Base-by-base conservation (phyloP, 2,797 vertebrate species). In the Catamblyrhynchus diadema region DNA sequence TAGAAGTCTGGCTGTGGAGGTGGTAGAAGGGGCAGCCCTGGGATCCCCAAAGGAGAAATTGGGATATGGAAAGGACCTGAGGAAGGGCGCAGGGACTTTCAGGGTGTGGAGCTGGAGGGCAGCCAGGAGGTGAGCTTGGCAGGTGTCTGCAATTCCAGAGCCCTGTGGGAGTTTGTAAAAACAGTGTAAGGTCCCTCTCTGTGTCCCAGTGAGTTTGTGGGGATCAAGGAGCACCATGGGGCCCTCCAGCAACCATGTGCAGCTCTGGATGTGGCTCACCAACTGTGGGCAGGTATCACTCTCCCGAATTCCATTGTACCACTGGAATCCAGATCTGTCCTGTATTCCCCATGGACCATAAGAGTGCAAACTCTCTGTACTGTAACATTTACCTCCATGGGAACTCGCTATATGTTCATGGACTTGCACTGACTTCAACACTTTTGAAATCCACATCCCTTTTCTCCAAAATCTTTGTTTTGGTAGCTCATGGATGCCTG, bases 141-240 rank as follows among this genome's bases (percentile, higher is more conserved):
- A 51, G 6, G 5, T 28, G 19, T 65, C 22, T 35, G 42, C 27
- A 60, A 3, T 35, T 78, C 45, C 59, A 53, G 66, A 72, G 59
- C 22, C 51, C 59, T 16, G 12, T 47, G 19, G 16, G 27, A 59
- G 19, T 72, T 47, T 53, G 25, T 44, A 6, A 7, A 78, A 15
- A 57, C 28, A 45, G 25, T 2, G 1, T 35, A 37, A 53, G 9
- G 6, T 51, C 21, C 17, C 3, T 24, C 4, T 62, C 62, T 22
- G 6, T 44, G 42, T 66, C 32, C 23, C 18, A 37, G 18, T 7
- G 39, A 82, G 14, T 25, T 45, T 44, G 2, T 5, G 6, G 21
- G 25, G 37, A 48, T 10, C 2, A 1, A 79, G 64, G 28, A 75
- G 8, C 12, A 53, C 11, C 0, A 0, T 20, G 24, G n/a, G 30